Evolutionary conservation across 2,113 vertebrate genomes (phyloP), one percentile per base, ranked within the genome.

Genomic region (Bungarus multicinctus): DNA sequence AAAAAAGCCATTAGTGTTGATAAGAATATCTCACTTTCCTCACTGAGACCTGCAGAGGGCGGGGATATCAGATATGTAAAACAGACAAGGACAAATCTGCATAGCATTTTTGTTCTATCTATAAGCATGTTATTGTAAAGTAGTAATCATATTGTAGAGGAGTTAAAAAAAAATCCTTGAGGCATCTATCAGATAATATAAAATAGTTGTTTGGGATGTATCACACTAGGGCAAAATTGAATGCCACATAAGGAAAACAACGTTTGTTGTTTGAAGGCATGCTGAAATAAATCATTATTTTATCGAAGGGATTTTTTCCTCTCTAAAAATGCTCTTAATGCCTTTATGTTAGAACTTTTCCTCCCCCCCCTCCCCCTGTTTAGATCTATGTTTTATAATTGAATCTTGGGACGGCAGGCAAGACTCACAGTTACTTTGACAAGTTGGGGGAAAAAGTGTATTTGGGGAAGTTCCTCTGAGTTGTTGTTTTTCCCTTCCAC

Each of bases 351-450:
- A 27, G 10, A 7, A 25, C 18, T 16, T 30, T 69, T 69, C 60
- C 16, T 2, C 12, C 30, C 11, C 27, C 64, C 1, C 60, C 11
- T 0, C 11, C 1, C 3, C 0, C n/a, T n/a, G n/a, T n/a, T 30
- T 43, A 45, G 39, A 47, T 81, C 18, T 81, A 43, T 9, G 2
- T 2, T 22, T 39, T 43, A 43, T 39, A 43, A 16, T 22, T 81
- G 34, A 43, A 81, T 81, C 34, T 18, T 81, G 34, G 18, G 6
- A 22, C 22, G 6, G 18, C 34, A 43, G 34, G 22, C 34, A 43
- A 39, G 34, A 3, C 74, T 81, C 74, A 43, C 2, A 81, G 74
- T 43, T 39, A 39, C 74, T 81, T 81, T 9, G 1, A 1, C 74
- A 43, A 43, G 74, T 81, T 81, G 22, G 34, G 18, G 34, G 1